phyloP scores from a whole-genome alignment of 2,888 invertebrate species.

The Stegophylla sp. region DNA sequence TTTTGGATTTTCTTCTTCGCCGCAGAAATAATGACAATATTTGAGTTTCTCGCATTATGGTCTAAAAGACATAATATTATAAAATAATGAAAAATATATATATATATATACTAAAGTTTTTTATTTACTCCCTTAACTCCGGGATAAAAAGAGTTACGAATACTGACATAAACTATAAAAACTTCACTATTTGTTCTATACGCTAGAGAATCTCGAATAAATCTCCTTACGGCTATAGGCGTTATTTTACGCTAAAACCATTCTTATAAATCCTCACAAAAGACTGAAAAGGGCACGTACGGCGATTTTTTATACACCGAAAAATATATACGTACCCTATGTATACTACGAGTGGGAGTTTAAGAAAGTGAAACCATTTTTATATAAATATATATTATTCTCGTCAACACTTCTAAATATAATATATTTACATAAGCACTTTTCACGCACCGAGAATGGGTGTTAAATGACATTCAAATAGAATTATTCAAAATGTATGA shows the following conservation, averaged over 20 bases:
- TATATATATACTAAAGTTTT: not conserved
- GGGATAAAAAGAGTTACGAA: not conserved
- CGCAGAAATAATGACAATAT: not conserved
- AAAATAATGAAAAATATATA: not conserved
- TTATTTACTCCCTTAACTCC: constrained; percentile 10
- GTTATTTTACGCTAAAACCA: not conserved
- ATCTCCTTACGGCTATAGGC: not conserved
- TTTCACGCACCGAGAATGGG: not conserved
- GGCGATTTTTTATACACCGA: not conserved
- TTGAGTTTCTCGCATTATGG: not conserved
- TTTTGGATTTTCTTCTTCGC: not conserved
- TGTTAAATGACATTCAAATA: not conserved
- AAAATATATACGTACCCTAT: too few relatives aligned
- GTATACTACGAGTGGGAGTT: not conserved
- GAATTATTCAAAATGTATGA: not conserved
- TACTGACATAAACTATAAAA: too few relatives aligned
- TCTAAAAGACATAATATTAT: not conserved
- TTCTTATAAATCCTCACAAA: not conserved
- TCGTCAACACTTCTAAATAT: too few relatives aligned
- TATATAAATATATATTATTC: not conserved
- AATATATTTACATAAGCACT: not conserved
- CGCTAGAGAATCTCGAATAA: not conserved
- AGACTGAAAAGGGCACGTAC: not conserved
- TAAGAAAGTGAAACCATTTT: not conserved
- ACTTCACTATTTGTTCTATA: not conserved